phyloP scores from a whole-genome alignment of 2,797 vertebrate genomes.

The Crenuchus spilurus region DNA sequence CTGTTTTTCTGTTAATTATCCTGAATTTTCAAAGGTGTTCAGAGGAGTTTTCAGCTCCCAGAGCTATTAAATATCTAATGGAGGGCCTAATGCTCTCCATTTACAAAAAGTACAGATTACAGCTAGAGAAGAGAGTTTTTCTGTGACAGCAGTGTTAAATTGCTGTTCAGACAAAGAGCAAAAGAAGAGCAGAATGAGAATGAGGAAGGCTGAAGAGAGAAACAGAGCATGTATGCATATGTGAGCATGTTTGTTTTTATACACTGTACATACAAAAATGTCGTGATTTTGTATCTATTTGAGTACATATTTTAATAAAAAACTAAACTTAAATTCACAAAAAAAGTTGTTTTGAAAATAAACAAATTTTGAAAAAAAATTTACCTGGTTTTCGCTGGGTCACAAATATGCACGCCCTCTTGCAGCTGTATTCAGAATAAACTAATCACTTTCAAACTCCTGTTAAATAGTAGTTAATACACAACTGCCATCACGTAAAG shows the following conservation, averaged over 20 bases:
- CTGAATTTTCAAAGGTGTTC: conserved; percentile 1
- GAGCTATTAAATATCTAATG: conserved; percentile 32
- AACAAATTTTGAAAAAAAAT: too few relatives aligned
- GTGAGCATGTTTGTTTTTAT: conserved; percentile 17
- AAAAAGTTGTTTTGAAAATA: too few relatives aligned
- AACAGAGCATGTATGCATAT: background rate
- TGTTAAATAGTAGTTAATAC: too few relatives aligned
- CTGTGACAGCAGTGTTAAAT: background rate
- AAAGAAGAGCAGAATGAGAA: background rate
- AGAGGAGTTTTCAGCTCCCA: conserved; percentile 8
- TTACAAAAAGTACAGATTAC: conserved; percentile 9
- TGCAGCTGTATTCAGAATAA: too few relatives aligned
- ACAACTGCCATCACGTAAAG: too few relatives aligned
- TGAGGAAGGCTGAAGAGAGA: background rate
- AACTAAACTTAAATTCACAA: too few relatives aligned
- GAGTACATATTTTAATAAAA: background rate
- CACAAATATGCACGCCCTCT: too few relatives aligned
- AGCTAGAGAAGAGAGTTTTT: background rate
- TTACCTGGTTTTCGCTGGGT: too few relatives aligned
- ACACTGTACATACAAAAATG: too few relatives aligned
- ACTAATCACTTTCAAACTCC: too few relatives aligned
- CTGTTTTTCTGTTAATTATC: conserved; percentile 23
- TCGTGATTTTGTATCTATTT: conserved; percentile 12
- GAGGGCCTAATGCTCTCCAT: conserved; percentile 9
- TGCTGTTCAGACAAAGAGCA: background rate